These are phyloP conservation scores for Melospiza georgiana DNA, from an alignment of 2,113 vertebrate species.

Conservation along the genomic window DNA sequence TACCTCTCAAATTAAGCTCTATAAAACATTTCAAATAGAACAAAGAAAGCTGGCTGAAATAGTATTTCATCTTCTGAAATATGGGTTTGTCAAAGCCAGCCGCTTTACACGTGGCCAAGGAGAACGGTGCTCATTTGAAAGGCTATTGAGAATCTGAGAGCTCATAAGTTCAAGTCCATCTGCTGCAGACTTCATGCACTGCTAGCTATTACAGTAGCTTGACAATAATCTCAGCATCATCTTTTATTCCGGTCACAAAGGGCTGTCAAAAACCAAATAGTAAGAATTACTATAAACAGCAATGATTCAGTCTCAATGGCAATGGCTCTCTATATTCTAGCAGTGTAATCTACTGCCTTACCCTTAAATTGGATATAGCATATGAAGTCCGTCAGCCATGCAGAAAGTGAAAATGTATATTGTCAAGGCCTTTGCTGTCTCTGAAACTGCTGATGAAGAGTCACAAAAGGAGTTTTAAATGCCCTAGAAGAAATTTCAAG, in stretches of 20 bases:
- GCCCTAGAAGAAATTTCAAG: conserved; percentile 62
- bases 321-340: conserved; percentile 55
- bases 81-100: conserved; percentile 45
- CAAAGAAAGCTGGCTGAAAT: conserved; percentile 53
- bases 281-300: conserved; percentile 70
- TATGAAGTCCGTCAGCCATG: conserved; percentile 70
- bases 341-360: conserved; percentile 65
- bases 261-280: conserved; percentile 69
- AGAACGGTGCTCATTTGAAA: conserved; percentile 49
- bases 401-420: conserved; percentile 68
- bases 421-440: conserved; percentile 53
- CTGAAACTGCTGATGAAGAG: conserved; percentile 63
- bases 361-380: conserved; percentile 70
- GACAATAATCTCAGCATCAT: conserved; percentile 30
- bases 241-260: conserved; percentile 62
- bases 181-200: conserved; percentile 11
- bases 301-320: conserved; percentile 40
- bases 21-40: conserved; percentile 56
- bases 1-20: conserved; percentile 53
- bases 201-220: conserved; percentile 25
- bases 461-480: conserved; percentile 65
- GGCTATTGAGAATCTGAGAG: neutral
- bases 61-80: conserved; percentile 47
- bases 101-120: conserved; percentile 2
- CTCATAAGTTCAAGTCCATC: conserved; percentile 34